Conservation (phyloP, 92 coral and sea anemone species). For the Pocillopora meandrina region DNA sequence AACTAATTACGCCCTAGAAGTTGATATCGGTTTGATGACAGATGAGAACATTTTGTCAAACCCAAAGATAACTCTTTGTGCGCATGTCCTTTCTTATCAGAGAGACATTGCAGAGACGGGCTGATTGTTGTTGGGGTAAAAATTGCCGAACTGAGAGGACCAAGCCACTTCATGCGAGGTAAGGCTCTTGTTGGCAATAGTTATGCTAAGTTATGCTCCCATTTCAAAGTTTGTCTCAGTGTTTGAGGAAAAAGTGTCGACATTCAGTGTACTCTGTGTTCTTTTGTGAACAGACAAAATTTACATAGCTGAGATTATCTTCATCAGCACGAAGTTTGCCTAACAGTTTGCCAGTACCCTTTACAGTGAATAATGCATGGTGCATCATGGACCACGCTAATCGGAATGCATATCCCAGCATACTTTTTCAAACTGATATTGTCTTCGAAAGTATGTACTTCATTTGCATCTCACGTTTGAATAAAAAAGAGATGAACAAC, state of each 20-base stretch:
- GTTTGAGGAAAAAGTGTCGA: background rate
- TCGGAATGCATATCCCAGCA: too few relatives aligned
- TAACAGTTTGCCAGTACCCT: too few relatives aligned
- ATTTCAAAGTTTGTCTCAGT: background rate
- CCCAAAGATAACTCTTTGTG: background rate
- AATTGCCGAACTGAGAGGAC: slow-evolving; percentile 88
- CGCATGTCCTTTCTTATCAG: background rate
- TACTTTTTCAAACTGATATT: too few relatives aligned
- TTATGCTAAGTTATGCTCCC: background rate
- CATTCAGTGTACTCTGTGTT: background rate
- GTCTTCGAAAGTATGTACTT: too few relatives aligned
- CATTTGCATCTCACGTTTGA: too few relatives aligned
- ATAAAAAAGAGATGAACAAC: too few relatives aligned
- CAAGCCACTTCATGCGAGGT: slow-evolving; percentile 91
- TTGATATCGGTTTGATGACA: too few relatives aligned
- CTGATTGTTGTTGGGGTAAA: slow-evolving; percentile 94
- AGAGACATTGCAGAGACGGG: slow-evolving; percentile 77
- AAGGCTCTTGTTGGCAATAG: background rate
- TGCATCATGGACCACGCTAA: too few relatives aligned
- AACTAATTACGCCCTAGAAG: too few relatives aligned
- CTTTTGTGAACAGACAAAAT: slow-evolving; percentile 80
- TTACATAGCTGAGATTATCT: slow-evolving; percentile 31
- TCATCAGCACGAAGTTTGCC: too few relatives aligned
- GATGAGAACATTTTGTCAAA: background rate
- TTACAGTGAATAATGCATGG: too few relatives aligned